Percentiles rank a stretch among this genome's conserved stretches.
Evolutionary conservation across 1,140 invertebrate species (phyloP).

Genomic region (Tetramorium simillimum): DNA sequence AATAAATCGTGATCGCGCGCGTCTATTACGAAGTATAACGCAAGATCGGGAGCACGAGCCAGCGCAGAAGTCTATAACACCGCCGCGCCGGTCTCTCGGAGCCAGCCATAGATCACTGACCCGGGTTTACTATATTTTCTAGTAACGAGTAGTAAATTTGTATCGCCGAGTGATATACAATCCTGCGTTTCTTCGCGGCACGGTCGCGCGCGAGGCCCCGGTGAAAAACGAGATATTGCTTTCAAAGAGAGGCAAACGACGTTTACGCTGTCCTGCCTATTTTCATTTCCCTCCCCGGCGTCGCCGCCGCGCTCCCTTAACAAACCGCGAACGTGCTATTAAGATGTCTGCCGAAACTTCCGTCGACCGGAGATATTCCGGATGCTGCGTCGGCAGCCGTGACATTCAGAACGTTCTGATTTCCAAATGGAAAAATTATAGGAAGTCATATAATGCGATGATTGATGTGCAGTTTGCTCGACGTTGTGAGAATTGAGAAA

Average conservation of each 20-base stretch:
- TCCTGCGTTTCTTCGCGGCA: conserved; percentile 9
- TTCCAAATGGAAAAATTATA: neutral
- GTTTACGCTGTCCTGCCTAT: conserved; percentile 36
- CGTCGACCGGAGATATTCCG: conserved; percentile 8
- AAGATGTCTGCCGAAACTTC: conserved; percentile 10
- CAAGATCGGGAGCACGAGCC: conserved; percentile 1
- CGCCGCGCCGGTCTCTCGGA: conserved; percentile 27
- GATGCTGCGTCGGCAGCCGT: neutral
- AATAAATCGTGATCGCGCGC: conserved; percentile 61
- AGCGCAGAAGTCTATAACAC: conserved; percentile 20
- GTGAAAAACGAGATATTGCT: conserved; percentile 46
- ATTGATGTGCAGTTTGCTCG: neutral
- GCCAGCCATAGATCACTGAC: conserved; percentile 61
- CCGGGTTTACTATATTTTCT: conserved; percentile 65
- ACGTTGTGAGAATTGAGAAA: neutral
- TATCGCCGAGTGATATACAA: conserved; percentile 71
- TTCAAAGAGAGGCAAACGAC: conserved; percentile 45
- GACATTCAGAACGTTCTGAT: neutral
- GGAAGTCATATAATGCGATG: neutral
- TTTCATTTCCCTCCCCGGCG: neutral
- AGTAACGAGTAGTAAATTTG: conserved; percentile 72
- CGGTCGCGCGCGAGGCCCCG: neutral
- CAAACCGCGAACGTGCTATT: conserved; percentile 31
- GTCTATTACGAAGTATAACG: conserved; percentile 48
- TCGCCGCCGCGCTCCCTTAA: conserved; percentile 2